Base-by-base conservation (phyloP, 2,797 vertebrate genomes). In the Arnoldichthys spilopterus region DNA sequence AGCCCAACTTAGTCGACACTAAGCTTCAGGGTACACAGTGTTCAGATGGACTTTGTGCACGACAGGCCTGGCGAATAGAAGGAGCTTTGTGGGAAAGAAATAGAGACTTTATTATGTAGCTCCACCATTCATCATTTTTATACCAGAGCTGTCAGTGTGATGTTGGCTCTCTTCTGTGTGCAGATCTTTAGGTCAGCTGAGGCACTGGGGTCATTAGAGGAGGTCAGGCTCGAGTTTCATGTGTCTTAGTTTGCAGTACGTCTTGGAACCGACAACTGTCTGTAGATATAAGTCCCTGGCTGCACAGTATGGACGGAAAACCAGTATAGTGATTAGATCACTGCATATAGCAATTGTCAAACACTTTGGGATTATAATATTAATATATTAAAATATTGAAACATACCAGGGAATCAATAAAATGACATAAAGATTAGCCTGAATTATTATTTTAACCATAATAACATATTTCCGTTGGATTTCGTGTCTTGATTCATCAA, bases 1-100 rank as follows among this genome's bases (percentile, higher is more conserved):
- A 8, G 58, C 22, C 30, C 9, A 43, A 51, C 24, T 7, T 62
- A 2, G 37, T 37, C 24, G 6, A 28, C 11, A 56, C 13, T 75
- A 1, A 22, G 43, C 66, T 51, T 49, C 24, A 26, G 45, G 22
- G 58, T 43, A 24, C 72, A 77, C 45, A 6, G 56, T 45, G 22
- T 34, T n/a, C 18, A 22, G 24, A 47, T 37, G 45, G 37, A 22
- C 6, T 72, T 72, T 37, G 30, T 8, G 5, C 22, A 62, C n/a
- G 18, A 18, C 43, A 7, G 18, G 15, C 9, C 32, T n/a, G 43
- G 22, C 24, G 26, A 74, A 74, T 26, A 75, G 53, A 75, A 63
- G 72, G 64, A 63, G 45, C 40, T 59, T 32, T 80, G 51, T 74
- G 59, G 61, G 49, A 16, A n/a, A 34, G 62, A 79, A 69, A 80